These are phyloP conservation scores for Australoheros scitulus DNA, from an alignment of 2,113 vertebrate species.

Conservation along the genomic window DNA sequence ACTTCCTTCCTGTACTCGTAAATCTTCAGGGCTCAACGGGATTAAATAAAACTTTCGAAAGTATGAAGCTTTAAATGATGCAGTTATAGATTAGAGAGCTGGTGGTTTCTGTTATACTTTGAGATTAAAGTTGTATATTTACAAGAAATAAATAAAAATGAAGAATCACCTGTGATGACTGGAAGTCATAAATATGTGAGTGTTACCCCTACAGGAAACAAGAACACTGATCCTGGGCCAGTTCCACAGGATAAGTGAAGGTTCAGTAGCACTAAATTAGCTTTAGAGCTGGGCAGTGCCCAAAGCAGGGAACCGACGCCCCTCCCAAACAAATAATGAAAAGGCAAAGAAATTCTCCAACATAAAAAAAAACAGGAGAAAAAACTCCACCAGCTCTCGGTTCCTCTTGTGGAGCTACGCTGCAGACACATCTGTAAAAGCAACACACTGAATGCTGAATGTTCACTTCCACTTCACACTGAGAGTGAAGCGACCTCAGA, in stretches of 20 bases:
- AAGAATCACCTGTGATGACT: background rate
- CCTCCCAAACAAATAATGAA: background rate
- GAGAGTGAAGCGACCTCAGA: no score
- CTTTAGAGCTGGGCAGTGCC: no score
- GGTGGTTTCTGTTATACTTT: accelerated
- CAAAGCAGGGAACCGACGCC: no score
- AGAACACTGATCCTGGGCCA: background rate
- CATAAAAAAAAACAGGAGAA: no score
- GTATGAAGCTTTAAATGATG: no score
- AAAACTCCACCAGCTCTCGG: no score
- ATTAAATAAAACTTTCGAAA: no score
- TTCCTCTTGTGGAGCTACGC: no score
- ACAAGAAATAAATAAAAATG: background rate
- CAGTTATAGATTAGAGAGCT: no score
- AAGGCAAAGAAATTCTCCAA: background rate
- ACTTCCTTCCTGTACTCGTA: background rate
- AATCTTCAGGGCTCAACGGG: no score
- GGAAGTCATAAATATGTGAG: background rate
- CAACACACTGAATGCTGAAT: background rate
- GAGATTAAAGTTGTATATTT: background rate
- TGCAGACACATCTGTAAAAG: background rate
- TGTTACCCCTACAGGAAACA: background rate
- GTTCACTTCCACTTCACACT: background rate
- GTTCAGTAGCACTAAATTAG: no score
- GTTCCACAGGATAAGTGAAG: background rate